A percentile compares a stretch with the other conserved stretches of the same genome.
phyloP scores from a whole-genome alignment of 2,113 vertebrate species.

The Thermophis baileyi region DNA sequence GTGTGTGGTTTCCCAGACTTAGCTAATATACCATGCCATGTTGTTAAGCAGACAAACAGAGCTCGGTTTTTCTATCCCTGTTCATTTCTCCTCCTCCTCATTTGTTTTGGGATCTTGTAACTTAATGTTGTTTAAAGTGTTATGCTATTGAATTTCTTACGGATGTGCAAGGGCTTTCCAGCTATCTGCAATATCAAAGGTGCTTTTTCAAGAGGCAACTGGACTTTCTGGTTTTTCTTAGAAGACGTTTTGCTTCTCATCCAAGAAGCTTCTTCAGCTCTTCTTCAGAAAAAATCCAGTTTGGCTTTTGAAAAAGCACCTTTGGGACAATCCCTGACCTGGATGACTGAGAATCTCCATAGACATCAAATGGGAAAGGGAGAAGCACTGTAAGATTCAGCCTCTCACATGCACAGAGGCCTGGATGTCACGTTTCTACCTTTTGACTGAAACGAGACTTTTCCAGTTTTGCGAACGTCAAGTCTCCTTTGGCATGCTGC shows the following conservation, averaged over 20 bases:
- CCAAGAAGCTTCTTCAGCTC: neutral
- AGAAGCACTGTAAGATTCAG: neutral
- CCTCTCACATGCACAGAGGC: neutral
- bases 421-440: neutral
- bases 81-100: neutral
- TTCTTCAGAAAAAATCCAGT: neutral
- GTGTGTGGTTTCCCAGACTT: slow-evolving; percentile 27
- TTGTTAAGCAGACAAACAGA: neutral
- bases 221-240: too few species aligned
- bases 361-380: neutral
- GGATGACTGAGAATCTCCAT: neutral
- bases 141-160: slow-evolving; percentile 8
- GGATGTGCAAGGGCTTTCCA: neutral
- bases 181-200: neutral
- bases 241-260: too few species aligned
- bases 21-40: slow-evolving; percentile 29
- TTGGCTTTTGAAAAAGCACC: neutral
- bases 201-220: neutral
- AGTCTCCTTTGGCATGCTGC: neutral
- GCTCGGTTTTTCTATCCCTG: neutral
- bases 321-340: too few species aligned
- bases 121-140: neutral
- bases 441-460: neutral
- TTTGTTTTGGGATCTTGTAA: neutral
- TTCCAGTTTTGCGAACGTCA: neutral